Percentiles rank a stretch among this genome's conserved stretches.
Conservation (phyloP, 2,888 invertebrate species). For the Drepanosiphum platanoidis region DNA sequence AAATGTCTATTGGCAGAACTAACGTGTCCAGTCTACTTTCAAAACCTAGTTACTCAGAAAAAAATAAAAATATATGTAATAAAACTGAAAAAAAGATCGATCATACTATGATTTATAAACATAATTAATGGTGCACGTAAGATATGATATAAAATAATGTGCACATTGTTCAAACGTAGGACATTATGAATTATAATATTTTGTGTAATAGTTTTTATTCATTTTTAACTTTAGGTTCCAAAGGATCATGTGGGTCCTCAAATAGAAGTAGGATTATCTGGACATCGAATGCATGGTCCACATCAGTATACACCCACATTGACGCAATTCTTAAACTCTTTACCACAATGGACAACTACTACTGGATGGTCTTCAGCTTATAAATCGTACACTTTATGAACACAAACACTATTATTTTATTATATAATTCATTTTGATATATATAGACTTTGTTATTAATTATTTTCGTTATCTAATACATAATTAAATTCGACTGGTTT, state of each 20-base stretch:
- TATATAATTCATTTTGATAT: neutral
- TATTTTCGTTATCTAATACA: conserved; percentile 39
- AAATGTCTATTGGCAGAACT: too few species aligned
- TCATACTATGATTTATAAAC: too few species aligned
- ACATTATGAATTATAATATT: too few species aligned
- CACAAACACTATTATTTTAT: conserved; percentile 1
- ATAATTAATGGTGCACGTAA: too few species aligned
- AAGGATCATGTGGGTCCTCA: conserved; percentile 67
- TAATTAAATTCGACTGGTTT: conserved; percentile 40
- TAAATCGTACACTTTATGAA: conserved; percentile 72
- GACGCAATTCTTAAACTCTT: conserved; percentile 71
- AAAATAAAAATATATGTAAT: too few species aligned
- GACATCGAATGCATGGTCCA: conserved; percentile 73
- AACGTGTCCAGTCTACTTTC: too few species aligned
- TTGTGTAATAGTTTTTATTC: too few species aligned
- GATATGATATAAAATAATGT: too few species aligned
- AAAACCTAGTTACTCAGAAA: too few species aligned
- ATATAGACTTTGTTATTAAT: conserved; percentile 33
- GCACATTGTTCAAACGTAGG: too few species aligned
- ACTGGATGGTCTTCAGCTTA: conserved; percentile 78
- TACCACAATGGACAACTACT: conserved; percentile 75
- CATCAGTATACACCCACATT: conserved; percentile 70
- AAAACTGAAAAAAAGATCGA: too few species aligned
- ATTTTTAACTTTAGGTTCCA: conserved; percentile 67
- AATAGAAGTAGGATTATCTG: conserved; percentile 73